These are phyloP conservation scores for Apeltes quadracus DNA, from an alignment of 2,113 vertebrate genomes.

Conservation along the genomic window DNA sequence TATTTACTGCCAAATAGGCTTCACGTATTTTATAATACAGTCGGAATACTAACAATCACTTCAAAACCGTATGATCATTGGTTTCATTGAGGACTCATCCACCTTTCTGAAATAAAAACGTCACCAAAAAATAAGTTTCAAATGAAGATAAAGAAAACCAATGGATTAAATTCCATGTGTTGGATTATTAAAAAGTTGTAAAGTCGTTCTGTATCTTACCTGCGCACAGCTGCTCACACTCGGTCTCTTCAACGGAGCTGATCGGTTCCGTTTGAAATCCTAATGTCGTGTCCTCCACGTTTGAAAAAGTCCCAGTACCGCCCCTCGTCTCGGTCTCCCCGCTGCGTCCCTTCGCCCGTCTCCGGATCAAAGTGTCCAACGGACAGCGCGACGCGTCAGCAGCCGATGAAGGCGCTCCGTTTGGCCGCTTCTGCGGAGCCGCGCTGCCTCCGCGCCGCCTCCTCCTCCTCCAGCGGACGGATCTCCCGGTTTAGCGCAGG, in stretches of 20 bases:
- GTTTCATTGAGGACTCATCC: background rate
- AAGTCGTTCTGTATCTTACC: conserved; percentile 44
- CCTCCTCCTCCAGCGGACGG: conserved; percentile 53
- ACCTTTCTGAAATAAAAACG: background rate
- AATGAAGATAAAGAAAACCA: background rate
- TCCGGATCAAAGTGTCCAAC: background rate
- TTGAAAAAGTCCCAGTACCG: too few relatives aligned
- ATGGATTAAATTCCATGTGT: background rate
- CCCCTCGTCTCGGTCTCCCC: too few relatives aligned
- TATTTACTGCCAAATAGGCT: background rate
- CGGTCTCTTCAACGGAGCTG: conserved; percentile 1
- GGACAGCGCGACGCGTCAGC: background rate
- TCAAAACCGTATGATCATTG: background rate
- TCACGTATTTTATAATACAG: background rate
- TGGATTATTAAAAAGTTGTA: conserved; percentile 46
- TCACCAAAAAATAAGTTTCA: conserved; percentile 6
- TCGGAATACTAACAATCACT: background rate
- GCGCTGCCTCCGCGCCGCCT: conserved; percentile 16
- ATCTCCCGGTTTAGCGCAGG: conserved; percentile 73
- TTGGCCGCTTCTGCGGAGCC: conserved; percentile 11
- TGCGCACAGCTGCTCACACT: conserved; percentile 39
- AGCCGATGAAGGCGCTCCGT: conserved; percentile 1
- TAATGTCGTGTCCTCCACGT: background rate
- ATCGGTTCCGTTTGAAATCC: background rate
- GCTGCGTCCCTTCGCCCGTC: background rate